These are phyloP conservation scores for Notodonta dromedarius DNA, from an alignment of 2,888 invertebrate species.

Conservation along the genomic window DNA sequence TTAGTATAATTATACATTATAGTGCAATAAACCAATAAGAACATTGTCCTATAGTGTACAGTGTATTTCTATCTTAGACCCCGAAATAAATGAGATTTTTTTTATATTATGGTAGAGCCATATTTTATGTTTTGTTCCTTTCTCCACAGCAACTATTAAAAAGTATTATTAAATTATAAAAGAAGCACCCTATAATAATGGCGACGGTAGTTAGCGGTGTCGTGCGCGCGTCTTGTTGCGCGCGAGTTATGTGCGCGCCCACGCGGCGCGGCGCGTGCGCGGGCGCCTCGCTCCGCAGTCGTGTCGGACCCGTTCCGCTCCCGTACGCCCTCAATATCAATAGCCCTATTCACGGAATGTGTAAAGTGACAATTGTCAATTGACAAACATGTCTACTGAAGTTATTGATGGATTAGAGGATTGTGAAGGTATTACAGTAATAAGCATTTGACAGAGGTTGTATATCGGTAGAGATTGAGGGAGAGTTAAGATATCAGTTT, in stretches of 20 bases:
- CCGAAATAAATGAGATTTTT: no score
- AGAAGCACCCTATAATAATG: conserved; percentile 52
- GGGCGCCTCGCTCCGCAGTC: conserved; percentile 45
- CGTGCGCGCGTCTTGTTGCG: conserved; percentile 77
- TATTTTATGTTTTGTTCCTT: no score
- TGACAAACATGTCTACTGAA: conserved; percentile 9
- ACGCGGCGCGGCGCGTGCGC: conserved; percentile 52
- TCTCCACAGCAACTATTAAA: no score
- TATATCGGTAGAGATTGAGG: no score
- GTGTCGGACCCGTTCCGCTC: conserved; percentile 16
- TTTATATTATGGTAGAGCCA: no score
- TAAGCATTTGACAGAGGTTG: no score
- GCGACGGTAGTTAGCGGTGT: conserved; percentile 74
- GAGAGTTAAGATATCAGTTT: no score
- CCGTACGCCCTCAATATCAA: conserved; percentile 33
- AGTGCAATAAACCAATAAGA: no score
- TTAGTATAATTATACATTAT: no score
- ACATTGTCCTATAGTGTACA: no score
- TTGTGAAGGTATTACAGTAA: conserved; percentile 12
- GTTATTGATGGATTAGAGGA: conserved; percentile 5
- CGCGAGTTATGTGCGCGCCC: conserved; percentile 75
- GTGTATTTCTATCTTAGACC: no score
- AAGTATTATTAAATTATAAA: neutral
- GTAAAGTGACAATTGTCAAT: no score
- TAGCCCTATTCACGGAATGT: conserved; percentile 38